Evolutionary conservation across 2,888 invertebrate genomes (phyloP).

Genomic region (Parnassius glacialis): DNA sequence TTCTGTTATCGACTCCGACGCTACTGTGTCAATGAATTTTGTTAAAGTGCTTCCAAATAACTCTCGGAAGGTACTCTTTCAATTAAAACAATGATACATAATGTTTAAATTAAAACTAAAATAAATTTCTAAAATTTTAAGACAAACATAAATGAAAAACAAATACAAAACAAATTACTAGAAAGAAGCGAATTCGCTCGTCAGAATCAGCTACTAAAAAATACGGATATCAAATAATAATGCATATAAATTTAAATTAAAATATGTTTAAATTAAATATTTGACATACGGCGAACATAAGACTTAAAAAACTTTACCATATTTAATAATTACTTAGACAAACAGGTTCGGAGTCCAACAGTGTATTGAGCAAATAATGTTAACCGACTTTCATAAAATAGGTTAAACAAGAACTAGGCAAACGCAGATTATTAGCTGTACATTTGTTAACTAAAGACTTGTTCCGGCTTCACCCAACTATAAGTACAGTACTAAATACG

Average conservation of each 20-base stretch:
- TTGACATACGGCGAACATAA: constrained; percentile 13
- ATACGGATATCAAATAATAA: neutral
- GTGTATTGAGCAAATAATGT: constrained; percentile 22
- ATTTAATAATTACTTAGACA: constrained; percentile 24
- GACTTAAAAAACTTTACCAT: constrained; percentile 17
- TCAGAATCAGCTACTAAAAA: neutral
- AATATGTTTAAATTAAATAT: constrained; percentile 20
- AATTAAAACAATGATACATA: neutral
- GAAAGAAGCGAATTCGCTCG: neutral
- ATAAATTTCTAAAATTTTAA: too few species aligned
- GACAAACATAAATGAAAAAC: too few species aligned
- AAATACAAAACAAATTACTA: too few species aligned
- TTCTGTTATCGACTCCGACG: neutral
- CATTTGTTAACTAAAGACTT: constrained; percentile 15
- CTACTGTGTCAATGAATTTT: neutral
- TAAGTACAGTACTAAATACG: neutral
- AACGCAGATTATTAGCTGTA: constrained; percentile 4
- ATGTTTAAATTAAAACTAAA: too few species aligned
- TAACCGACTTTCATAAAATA: constrained; percentile 17
- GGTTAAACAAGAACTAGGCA: constrained; percentile 11
- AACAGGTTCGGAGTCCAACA: constrained; percentile 22
- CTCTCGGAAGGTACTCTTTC: neutral
- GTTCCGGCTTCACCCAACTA: constrained; percentile 1
- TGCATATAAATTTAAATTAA: neutral
- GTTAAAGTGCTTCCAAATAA: neutral